Conservation (phyloP, 2,797 vertebrate species). For the Bradypus variegatus region DNA sequence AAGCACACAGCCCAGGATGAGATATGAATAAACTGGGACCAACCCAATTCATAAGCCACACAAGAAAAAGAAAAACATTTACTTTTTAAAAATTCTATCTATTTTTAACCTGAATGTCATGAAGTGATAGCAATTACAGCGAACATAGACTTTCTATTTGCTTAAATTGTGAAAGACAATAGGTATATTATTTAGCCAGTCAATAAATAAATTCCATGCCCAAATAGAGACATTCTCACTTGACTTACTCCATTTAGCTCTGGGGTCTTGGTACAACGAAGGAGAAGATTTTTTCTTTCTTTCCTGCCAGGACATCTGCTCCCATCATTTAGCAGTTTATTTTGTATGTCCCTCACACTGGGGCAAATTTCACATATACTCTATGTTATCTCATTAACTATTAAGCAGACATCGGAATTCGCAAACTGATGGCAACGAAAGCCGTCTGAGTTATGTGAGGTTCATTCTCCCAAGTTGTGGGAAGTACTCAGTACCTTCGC, state of each 20-base stretch:
- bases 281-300: not conserved
- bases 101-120: not conserved
- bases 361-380: not conserved
- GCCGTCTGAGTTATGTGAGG: not conserved
- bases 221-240: not conserved
- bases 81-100: not conserved
- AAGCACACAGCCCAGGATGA: not conserved
- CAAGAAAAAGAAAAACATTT: not conserved
- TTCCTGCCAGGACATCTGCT: constrained; percentile 26
- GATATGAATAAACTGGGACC: not conserved
- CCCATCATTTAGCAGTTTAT: not conserved
- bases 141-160: not conserved
- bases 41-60: constrained; percentile 8
- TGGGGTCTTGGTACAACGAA: not conserved
- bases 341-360: not conserved
- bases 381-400: not conserved
- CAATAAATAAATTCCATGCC: constrained; percentile 5
- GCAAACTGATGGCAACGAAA: not conserved
- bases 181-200: not conserved
- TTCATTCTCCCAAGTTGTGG: not conserved
- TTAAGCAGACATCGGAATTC: not conserved
- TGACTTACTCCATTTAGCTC: not conserved
- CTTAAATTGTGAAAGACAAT: not conserved
- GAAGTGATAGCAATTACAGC: not conserved
- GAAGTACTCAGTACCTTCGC: not conserved